Evolutionary conservation across 2,888 invertebrate species (phyloP).

Genomic region (Polymixis flavicincta): DNA sequence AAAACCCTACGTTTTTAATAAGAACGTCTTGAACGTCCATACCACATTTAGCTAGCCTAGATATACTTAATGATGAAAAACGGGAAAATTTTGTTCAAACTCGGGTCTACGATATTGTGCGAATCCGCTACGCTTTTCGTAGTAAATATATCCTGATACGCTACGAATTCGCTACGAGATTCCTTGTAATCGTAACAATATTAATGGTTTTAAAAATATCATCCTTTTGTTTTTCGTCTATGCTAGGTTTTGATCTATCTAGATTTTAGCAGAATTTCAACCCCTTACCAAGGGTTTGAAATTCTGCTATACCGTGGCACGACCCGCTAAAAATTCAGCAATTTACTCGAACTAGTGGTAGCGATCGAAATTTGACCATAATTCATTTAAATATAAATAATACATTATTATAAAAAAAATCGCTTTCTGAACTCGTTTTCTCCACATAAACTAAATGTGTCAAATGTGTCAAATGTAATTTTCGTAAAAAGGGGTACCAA

Average conservation of each 20-base stretch:
- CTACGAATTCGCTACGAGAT: constrained; percentile 30
- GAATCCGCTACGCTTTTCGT: constrained; percentile 35
- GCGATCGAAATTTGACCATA: too few relatives aligned
- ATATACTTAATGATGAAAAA: neutral
- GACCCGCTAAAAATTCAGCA: neutral
- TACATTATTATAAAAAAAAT: too few relatives aligned
- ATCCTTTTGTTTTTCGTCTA: neutral
- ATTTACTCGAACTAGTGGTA: neutral
- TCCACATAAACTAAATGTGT: too few relatives aligned
- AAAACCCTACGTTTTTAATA: too few relatives aligned
- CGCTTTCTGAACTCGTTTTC: too few relatives aligned
- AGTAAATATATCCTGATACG: constrained; percentile 5
- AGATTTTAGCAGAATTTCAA: neutral
- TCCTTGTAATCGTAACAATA: neutral
- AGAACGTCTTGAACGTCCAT: neutral
- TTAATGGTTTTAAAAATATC: too few relatives aligned
- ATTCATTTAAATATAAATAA: too few relatives aligned
- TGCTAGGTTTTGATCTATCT: neutral
- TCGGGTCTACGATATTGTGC: neutral
- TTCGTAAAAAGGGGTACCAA: too few relatives aligned
- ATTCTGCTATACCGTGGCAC: neutral
- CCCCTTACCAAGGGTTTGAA: accelerated
- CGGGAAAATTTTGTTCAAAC: too few relatives aligned
- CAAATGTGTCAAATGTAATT: too few relatives aligned
- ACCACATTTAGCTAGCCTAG: neutral